Percentiles rank a stretch among this genome's conserved stretches.
These are phyloP conservation scores for Pachyseris speciosa DNA, from an alignment of 64 coral and sea anemone species.

Conservation along the genomic window DNA sequence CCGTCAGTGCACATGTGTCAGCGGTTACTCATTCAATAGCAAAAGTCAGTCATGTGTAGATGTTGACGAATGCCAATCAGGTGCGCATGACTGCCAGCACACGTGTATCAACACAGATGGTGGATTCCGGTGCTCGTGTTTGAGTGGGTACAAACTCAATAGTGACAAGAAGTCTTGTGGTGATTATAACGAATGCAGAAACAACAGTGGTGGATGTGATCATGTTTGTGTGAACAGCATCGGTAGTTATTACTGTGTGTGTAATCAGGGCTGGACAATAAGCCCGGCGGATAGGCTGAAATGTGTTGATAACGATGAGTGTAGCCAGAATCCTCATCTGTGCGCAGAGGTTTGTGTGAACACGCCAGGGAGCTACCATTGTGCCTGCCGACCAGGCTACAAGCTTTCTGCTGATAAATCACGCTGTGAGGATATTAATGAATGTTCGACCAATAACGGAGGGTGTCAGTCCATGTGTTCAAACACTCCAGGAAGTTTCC, in stretches of 20 bases:
- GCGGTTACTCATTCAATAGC: constrained; percentile 47
- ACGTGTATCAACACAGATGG: constrained; percentile 67
- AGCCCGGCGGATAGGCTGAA: constrained; percentile 11
- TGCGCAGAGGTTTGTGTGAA: constrained; percentile 65
- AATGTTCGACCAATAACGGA: constrained; percentile 60
- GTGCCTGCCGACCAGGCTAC: constrained; percentile 65
- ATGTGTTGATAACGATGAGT: constrained; percentile 78
- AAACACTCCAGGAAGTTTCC: constrained; percentile 83
- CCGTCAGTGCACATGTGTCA: constrained; percentile 49
- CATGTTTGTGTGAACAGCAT: constrained; percentile 49
- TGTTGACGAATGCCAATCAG: constrained; percentile 55
- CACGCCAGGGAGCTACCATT: constrained; percentile 63
- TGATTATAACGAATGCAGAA: constrained; percentile 67
- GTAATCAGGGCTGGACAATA: constrained; percentile 49
- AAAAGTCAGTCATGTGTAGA: constrained; percentile 35
- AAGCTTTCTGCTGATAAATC: constrained; percentile 2
- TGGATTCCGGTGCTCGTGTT: constrained; percentile 63
- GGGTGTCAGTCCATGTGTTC: constrained; percentile 78
- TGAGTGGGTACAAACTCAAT: constrained; percentile 37
- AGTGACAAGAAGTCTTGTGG: constrained; percentile 52
- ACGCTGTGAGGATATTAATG: constrained; percentile 67
- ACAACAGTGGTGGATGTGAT: constrained; percentile 64
- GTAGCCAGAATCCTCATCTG: constrained; percentile 19
- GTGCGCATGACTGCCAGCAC: constrained; percentile 66
- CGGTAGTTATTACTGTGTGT: constrained; percentile 61